Base-by-base conservation (phyloP, 2,113 vertebrate species). In the Acanthochromis polyacanthus region DNA sequence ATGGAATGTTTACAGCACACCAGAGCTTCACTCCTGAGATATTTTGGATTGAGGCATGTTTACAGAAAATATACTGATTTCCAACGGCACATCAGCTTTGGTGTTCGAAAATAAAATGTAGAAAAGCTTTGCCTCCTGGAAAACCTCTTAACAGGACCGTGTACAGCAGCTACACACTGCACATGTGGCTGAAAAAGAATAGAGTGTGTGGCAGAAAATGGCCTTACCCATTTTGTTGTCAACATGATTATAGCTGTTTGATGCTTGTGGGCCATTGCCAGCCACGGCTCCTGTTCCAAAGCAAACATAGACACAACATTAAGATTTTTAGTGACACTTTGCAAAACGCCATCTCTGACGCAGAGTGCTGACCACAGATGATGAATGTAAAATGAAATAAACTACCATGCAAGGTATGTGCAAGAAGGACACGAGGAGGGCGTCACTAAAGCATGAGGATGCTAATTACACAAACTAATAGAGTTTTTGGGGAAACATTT, bases 161-260 rank as follows among this genome's bases (percentile, higher is more conserved):
- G 15, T 43, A 3, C 40, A 10, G n/a, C 30, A 43, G 28, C 52
- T 19, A 1, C 17, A 43, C 15, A 38, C 40, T 10, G 28, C 22
- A 16, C 12, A 75, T 55, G 28, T 63, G n/a, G 52, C 38, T 20
- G 5, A 59, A 46, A 70, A 70, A 71, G 9, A 25, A 53, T 17
- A 11, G 14, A 57, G 40, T 12, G 30, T 25, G 56, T 38, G 51
- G 11, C 20, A 75, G 58, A 68, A 81, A 61, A 51, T 12, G 14
- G 1, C 66, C 96, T 95, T 94, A 98, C 97, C 95, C 91, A 95
- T 94, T 88, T 84, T 89, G 74, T 94, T 95, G 78, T 98, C 97
- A 90, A 97, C 92, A 25, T 96, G 92, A 89, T 98, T 96, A 0
- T 95, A 97, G 92, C 88, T 96, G 90, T 95, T 96, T 12, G 95